These are phyloP conservation scores for Dicycla oo DNA, from an alignment of 2,888 invertebrate species.

Conservation along the genomic window DNA sequence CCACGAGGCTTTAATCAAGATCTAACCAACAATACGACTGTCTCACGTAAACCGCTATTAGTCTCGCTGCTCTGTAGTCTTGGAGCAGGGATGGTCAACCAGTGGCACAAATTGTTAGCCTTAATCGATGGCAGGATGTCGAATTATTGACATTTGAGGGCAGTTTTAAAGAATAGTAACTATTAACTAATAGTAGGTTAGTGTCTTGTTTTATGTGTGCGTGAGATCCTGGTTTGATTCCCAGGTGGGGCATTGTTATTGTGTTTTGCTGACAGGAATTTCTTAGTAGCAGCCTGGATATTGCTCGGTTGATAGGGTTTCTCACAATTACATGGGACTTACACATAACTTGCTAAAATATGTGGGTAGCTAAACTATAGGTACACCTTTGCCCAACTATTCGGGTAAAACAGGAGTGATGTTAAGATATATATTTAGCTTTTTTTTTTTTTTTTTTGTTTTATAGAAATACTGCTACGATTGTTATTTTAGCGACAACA, in stretches of 20 bases:
- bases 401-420: background rate
- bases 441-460: background rate
- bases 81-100: background rate
- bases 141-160: background rate
- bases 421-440: no score
- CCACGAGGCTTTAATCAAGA: conserved; percentile 48
- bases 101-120: conserved; percentile 14
- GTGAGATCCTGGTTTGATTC: background rate
- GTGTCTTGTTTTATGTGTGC: background rate
- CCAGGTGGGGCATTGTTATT: background rate
- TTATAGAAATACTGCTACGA: background rate
- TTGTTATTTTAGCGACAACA: background rate
- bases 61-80: conserved; percentile 21
- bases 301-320: no score
- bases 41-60: conserved; percentile 42
- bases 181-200: background rate
- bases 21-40: conserved; percentile 44
- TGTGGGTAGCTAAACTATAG: no score
- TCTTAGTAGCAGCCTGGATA: no score
- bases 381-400: no score
- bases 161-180: no score
- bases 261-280: background rate
- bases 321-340: no score
- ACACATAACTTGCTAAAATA: no score
- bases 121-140: background rate